phyloP scores from a whole-genome alignment of 2,113 vertebrate genomes.

The Platycercus adscitus region DNA sequence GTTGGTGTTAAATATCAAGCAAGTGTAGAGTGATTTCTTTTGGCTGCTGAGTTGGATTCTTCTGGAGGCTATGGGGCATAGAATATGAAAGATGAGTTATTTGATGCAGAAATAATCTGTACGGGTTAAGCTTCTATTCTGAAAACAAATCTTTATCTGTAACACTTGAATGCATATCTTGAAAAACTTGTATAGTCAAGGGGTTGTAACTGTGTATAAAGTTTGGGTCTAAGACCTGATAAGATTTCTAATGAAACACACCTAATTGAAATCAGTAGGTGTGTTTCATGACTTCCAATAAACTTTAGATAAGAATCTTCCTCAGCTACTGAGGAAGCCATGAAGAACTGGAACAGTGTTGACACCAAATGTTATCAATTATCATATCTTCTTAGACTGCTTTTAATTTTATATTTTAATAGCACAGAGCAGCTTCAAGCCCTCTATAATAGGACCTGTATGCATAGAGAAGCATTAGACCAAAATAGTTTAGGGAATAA shows the following conservation, averaged over 20 bases:
- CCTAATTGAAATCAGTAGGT: background rate
- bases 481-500: background rate
- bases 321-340: background rate
- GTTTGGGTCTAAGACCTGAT: background rate
- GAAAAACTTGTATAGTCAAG: background rate
- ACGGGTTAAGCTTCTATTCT: background rate
- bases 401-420: background rate
- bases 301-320: background rate
- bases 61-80: background rate
- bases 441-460: background rate
- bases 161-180: background rate
- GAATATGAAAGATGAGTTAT: background rate
- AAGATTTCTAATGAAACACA: background rate
- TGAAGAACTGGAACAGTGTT: background rate
- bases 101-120: background rate
- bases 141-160: background rate
- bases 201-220: background rate
- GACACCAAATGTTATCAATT: background rate
- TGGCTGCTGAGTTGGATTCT: slow-evolving; percentile 9
- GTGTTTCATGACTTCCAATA: background rate
- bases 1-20: background rate
- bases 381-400: background rate
- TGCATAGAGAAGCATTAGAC: background rate
- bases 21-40: slow-evolving; percentile 46
- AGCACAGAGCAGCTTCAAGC: background rate